Conservation (phyloP, 2,113 vertebrate genomes). For the Poicephalus gulielmi region DNA sequence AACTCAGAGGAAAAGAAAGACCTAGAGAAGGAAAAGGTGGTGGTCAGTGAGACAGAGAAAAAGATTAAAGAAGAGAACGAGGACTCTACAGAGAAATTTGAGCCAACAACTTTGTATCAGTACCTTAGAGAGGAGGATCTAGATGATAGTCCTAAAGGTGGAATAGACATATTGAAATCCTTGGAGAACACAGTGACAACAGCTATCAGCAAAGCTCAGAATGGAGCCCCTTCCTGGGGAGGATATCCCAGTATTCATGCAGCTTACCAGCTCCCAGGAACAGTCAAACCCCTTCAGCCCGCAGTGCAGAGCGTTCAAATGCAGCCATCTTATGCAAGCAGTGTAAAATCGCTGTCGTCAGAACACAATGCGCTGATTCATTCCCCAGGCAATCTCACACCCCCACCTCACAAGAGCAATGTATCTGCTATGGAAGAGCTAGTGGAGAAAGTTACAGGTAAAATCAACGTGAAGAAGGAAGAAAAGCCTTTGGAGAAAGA, state of each 20-base stretch:
- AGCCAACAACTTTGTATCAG: conserved; percentile 85
- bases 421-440: conserved; percentile 97
- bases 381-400: conserved; percentile 86
- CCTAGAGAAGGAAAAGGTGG: conserved; percentile 74
- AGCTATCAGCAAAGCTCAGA: conserved; percentile 98
- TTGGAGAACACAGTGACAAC: conserved; percentile 96
- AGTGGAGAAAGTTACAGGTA: conserved; percentile 96
- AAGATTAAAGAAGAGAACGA: conserved; percentile 95
- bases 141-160: conserved; percentile 92
- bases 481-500: conserved; percentile 82
- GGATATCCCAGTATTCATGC: conserved; percentile 98
- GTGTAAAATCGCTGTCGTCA: conserved; percentile 81
- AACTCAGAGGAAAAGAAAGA: conserved; percentile 83
- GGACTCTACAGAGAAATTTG: conserved; percentile 81
- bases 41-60: conserved; percentile 72
- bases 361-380: conserved; percentile 85
- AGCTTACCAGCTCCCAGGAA: conserved; percentile 94
- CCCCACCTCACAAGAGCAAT: conserved; percentile 91
- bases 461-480: conserved; percentile 86
- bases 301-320: conserved; percentile 87
- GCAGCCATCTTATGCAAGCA: conserved; percentile 85
- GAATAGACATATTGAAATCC: conserved; percentile 95
- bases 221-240: conserved; percentile 95
- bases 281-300: conserved; percentile 83
- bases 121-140: conserved; percentile 97